These are phyloP conservation scores for Digitonthophagus gazella DNA, from an alignment of 2,888 invertebrate genomes.

Conservation along the genomic window DNA sequence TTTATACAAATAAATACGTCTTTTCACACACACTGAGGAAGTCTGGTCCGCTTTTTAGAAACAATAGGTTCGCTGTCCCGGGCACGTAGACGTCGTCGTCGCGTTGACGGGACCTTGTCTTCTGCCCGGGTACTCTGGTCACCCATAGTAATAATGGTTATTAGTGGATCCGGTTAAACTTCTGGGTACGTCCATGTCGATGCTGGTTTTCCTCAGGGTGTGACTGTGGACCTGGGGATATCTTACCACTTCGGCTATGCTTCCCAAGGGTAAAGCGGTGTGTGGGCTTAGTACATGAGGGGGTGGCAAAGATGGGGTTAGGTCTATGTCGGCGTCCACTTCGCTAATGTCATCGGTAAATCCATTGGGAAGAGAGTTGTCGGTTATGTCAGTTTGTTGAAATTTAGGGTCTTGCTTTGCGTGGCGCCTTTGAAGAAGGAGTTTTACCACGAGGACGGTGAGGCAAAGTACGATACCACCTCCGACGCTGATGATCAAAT, in stretches of 20 bases:
- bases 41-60: slow-evolving; percentile 39
- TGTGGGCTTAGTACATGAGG: slow-evolving; percentile 57
- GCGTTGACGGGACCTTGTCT: slow-evolving; percentile 39
- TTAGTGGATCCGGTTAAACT: slow-evolving; percentile 65
- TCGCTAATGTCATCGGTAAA: slow-evolving; percentile 87
- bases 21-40: not conserved
- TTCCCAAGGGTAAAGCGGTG: slow-evolving; percentile 43
- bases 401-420: slow-evolving; percentile 66
- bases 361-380: slow-evolving; percentile 75
- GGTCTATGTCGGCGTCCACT: slow-evolving; percentile 76
- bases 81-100: slow-evolving; percentile 45
- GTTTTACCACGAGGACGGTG: slow-evolving; percentile 67
- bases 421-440: slow-evolving; percentile 66
- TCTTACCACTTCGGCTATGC: slow-evolving; percentile 47
- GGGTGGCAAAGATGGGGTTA: slow-evolving; percentile 67
- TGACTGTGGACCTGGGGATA: slow-evolving; percentile 45
- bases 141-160: slow-evolving; percentile 74
- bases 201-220: slow-evolving; percentile 46
- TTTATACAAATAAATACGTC: not conserved
- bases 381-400: slow-evolving; percentile 66
- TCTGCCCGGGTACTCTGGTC: slow-evolving; percentile 55
- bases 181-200: slow-evolving; percentile 57
- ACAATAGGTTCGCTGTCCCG: slow-evolving; percentile 50
- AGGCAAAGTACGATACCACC: slow-evolving; percentile 71
- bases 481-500: slow-evolving; percentile 75